Percentiles rank a stretch among this genome's conserved stretches.
phyloP scores from a whole-genome alignment of 1,140 invertebrate genomes.

The Drosophila busckii region DNA sequence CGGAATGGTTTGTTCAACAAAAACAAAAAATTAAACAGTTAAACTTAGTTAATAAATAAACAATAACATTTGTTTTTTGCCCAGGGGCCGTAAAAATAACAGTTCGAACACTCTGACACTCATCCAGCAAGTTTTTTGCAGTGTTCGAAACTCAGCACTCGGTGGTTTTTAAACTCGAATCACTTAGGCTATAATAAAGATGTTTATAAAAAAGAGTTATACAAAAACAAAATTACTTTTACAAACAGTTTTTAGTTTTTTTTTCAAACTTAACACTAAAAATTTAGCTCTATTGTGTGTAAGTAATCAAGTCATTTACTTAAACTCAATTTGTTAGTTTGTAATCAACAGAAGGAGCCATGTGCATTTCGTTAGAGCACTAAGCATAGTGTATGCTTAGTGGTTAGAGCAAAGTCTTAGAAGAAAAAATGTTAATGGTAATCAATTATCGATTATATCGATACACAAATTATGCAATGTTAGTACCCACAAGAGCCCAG shows the following conservation, averaged over 20 bases:
- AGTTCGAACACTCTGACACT: constrained; percentile 49
- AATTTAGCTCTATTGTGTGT: constrained; percentile 1
- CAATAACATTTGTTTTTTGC: constrained; percentile 17
- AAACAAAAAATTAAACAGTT: neutral
- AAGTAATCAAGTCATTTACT: too few relatives aligned
- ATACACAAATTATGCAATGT: too few relatives aligned
- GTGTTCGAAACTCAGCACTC: constrained; percentile 66
- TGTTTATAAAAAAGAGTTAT: constrained; percentile 63
- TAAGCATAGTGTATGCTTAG: neutral
- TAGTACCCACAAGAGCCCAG: too few relatives aligned
- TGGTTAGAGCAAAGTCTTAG: too few relatives aligned
- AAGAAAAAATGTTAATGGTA: too few relatives aligned
- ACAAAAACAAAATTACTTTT: constrained; percentile 65
- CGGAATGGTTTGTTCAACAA: constrained; percentile 15
- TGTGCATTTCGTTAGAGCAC: constrained; percentile 17
- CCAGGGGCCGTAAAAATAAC: constrained; percentile 7
- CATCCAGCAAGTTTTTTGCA: constrained; percentile 48
- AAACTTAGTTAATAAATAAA: constrained; percentile 1
- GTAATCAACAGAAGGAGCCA: constrained; percentile 75
- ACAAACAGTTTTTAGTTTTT: constrained; percentile 25
- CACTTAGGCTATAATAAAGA: constrained; percentile 73
- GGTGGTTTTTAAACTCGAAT: constrained; percentile 74
- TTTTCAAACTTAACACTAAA: neutral
- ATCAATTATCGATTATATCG: too few relatives aligned
- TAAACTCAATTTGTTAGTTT: constrained; percentile 57